Percentiles rank a stretch among this genome's conserved stretches.
Conservation (phyloP, 2,888 invertebrate species). For the Synanthedon tipuliformis region DNA sequence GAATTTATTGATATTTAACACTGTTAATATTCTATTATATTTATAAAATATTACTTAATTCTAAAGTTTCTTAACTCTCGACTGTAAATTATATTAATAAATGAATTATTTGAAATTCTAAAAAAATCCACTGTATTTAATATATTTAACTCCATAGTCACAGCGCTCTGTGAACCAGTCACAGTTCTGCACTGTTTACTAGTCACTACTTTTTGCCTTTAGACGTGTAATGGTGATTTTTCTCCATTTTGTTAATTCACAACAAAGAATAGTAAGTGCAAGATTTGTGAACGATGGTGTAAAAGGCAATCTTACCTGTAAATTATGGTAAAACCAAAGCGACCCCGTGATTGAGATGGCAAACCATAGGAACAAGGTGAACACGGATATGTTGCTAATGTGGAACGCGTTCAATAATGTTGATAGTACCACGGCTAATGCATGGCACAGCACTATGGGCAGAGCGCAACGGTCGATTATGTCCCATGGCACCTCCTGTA, state of each 20-base stretch:
- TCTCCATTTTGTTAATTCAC: no score
- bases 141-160: not conserved
- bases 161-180: no score
- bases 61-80: no score
- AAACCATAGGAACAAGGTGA: constrained; percentile 83
- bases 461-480: constrained; percentile 80
- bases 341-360: constrained; percentile 79
- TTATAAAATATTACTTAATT: no score
- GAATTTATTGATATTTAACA: no score
- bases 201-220: not conserved
- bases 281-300: no score
- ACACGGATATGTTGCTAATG: constrained; percentile 81
- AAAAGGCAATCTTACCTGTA: constrained; percentile 73
- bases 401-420: constrained; percentile 77
- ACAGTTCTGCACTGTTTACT: not conserved
- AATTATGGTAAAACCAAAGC: constrained; percentile 85
- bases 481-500: constrained; percentile 77
- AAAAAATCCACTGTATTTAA: not conserved
- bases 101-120: no score
- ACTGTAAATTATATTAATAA: no score
- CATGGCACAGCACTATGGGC: constrained; percentile 84
- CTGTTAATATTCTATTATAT: no score
- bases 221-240: not conserved
- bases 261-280: no score
- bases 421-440: constrained; percentile 80